Evolutionary conservation across 2,797 vertebrate species (phyloP).

Genomic region (Momotus momota): DNA sequence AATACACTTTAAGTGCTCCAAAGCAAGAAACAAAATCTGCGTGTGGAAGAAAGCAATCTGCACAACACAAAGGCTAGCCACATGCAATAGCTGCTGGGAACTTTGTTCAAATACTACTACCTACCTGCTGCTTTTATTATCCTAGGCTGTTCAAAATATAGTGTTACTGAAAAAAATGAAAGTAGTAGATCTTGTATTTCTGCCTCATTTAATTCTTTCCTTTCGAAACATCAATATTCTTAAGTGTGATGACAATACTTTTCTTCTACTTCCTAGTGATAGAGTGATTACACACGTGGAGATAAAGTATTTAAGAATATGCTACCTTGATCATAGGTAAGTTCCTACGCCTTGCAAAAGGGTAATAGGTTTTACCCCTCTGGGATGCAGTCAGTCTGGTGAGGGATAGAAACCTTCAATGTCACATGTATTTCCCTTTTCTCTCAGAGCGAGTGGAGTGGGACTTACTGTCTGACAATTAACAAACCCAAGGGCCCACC

Average conservation of each 20-base stretch:
- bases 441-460: background rate
- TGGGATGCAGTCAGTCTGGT: background rate
- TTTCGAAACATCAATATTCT: background rate
- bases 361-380: background rate
- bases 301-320: slow-evolving; percentile 1
- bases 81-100: background rate
- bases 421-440: background rate
- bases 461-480: background rate
- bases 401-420: background rate
- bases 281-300: background rate
- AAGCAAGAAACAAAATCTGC: background rate
- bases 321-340: background rate
- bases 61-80: background rate
- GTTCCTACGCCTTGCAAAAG: slow-evolving; percentile 12
- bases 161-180: background rate
- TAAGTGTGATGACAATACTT: background rate
- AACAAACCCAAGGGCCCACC: background rate
- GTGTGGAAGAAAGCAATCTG: background rate
- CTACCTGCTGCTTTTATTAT: background rate
- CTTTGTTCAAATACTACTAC: background rate
- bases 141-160: background rate
- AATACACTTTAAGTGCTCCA: background rate
- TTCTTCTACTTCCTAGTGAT: background rate
- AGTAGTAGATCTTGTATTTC: background rate
- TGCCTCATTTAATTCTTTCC: background rate